Base-by-base conservation (phyloP, 1,140 invertebrate genomes). In the Lordiphosa mommai region DNA sequence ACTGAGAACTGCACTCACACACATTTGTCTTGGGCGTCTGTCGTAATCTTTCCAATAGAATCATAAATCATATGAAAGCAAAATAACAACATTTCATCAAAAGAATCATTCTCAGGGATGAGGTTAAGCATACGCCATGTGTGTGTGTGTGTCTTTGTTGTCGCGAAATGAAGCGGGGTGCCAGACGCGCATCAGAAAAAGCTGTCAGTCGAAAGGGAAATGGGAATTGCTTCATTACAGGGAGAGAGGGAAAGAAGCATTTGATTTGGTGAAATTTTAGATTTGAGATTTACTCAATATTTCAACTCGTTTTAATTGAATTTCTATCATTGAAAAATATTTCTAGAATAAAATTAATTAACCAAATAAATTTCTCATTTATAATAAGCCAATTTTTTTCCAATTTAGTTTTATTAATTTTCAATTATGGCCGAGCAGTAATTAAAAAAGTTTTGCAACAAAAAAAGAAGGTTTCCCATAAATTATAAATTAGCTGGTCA, bases 41-140 rank as follows among this genome's bases (percentile, higher is more conserved):
- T 77, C 12, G 52, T 57, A 79, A 79, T 79, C 73, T 79, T 51
- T 66, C 55, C 68, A 72, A 68, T 77, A 61, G 50, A 66, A 77
- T 68, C 73, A 72, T 72, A 79, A 77, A 77, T 77, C 68, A 77
- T 64, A 58, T 32, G 34, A 37, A 37, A 14, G 23, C 20, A 27
- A 23, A 27, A 43, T 43, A 43, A 43, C 20, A 27, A 61, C 61
- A 67, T 67, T 67, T 67, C 52, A 67, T 67, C 63, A 67, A 67
- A 67, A 66, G 41, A 44, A 27, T 34, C 7, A 8, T 13, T 9
- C 36, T 8, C 34, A 37, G 52, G 23, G 8, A 7, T 17, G 13
- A 1, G 13, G 23, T 66, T 67, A 63, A 61, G 63, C 67, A 67
- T 67, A 67, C 63, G 63, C 32, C 61, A 33, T 32, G 46, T 48